Percentiles rank a stretch among this genome's conserved stretches.
Evolutionary conservation across 2,888 invertebrate genomes (phyloP).

Genomic region (Epistrophe eligans): DNA sequence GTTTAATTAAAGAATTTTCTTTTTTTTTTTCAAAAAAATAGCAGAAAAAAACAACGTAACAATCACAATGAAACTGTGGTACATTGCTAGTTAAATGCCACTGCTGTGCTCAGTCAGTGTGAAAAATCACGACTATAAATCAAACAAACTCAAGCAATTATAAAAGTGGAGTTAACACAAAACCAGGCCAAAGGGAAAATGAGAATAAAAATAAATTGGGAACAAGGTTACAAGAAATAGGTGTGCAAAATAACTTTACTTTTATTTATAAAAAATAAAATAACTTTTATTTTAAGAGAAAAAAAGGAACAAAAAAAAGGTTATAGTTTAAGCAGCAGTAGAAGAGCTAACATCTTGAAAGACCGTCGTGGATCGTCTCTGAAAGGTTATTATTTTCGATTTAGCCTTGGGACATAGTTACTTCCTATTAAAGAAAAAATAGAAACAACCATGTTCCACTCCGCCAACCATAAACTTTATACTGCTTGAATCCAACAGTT

Average conservation of each 20-base stretch:
- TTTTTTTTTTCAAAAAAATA: neutral
- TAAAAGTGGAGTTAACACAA: conserved; percentile 9
- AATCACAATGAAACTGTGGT: conserved; percentile 54
- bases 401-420: conserved; percentile 21
- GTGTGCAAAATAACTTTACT: conserved; percentile 34
- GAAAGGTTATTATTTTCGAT: conserved; percentile 37
- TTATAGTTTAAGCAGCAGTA: conserved; percentile 17
- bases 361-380: neutral
- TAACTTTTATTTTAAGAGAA: neutral
- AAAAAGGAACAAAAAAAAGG: conserved; percentile 24
- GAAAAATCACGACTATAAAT: conserved; percentile 43
- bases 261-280: conserved; percentile 14
- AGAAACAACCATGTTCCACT: conserved; percentile 54
- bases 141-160: conserved; percentile 42
- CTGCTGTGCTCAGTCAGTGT: conserved; percentile 21
- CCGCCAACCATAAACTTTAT: conserved; percentile 38
- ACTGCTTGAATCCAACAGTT: conserved; percentile 49
- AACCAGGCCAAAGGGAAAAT: conserved; percentile 33
- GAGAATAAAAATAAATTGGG: conserved; percentile 18
- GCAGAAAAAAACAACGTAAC: conserved; percentile 25
- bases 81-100: conserved; percentile 21
- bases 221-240: conserved; percentile 38
- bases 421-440: conserved; percentile 19
- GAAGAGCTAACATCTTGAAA: conserved; percentile 4
- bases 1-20: neutral